Conservation (phyloP, 2,113 vertebrate genomes). For the Melanerpes formicivorus region DNA sequence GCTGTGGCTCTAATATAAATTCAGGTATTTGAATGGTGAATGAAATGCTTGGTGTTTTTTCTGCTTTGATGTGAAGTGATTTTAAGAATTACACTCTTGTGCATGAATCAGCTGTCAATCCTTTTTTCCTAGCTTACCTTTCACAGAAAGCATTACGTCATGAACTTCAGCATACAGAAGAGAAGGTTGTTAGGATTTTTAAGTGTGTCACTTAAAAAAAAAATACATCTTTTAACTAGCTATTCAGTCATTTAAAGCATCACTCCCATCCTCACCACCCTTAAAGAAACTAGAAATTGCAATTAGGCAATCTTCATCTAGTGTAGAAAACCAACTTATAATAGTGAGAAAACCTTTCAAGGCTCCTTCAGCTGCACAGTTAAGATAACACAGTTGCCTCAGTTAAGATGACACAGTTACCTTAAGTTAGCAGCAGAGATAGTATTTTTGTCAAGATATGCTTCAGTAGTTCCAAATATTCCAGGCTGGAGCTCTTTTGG, state of each 20-base stretch:
- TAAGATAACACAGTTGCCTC: background rate
- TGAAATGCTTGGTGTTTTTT: background rate
- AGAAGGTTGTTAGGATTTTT: background rate
- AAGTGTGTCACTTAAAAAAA: background rate
- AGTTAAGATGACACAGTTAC: background rate
- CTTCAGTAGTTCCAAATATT: background rate
- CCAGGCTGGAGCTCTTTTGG: background rate
- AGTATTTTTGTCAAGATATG: background rate
- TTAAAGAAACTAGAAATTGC: conserved; percentile 15
- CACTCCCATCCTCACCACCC: background rate
- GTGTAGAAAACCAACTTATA: background rate
- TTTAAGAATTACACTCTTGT: conserved; percentile 34
- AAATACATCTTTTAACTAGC: background rate
- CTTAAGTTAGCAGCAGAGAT: background rate
- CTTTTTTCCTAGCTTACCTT: conserved; percentile 10
- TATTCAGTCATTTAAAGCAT: conserved; percentile 6
- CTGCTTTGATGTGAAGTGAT: background rate
- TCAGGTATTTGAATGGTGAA: background rate
- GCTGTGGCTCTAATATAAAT: background rate
- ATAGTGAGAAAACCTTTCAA: background rate
- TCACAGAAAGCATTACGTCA: conserved; percentile 9
- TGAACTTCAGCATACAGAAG: background rate
- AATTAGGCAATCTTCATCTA: background rate
- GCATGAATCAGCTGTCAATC: background rate
- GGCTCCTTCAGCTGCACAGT: background rate